Base-by-base conservation (phyloP, 2,888 invertebrate species). In the Empis stercorea region DNA sequence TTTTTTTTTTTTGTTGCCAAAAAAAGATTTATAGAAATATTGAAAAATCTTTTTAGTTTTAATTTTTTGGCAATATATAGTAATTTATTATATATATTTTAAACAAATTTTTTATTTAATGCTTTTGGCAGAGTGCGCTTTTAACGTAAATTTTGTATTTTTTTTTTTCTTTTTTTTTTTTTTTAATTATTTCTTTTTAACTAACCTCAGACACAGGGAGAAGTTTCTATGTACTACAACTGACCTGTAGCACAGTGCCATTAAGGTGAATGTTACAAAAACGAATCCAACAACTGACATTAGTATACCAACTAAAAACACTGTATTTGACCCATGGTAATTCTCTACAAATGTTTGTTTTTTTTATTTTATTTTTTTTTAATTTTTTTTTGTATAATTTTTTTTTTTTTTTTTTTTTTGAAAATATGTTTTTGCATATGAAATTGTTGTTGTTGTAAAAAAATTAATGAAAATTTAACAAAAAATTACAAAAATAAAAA, bases 171-270 rank as follows among this genome's bases (percentile, higher is more conserved):
- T 48, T 51, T 47, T 51, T 53, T 53, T 44, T 45, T 50, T 46
- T 66, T 66, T 67, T 65, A 63, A 65, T 65, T 79, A 79, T 78
- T 81, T 83, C 85, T 86, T 66, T 86, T 85, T 82, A 84, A 89
- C 89, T 89, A 88, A 91, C 89, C 89, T 89, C 86, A 89, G 87
- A 84, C 89, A 89, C 83, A 88, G 87, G 85, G 87, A 88, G 87
- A 88, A 87, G 87, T 88, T 89, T 87, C 87, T 88, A 87, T 91
- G 88, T 84, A 91, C 89, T 86, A 89, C 89, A 82, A 89, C 89
- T 88, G 89, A 91, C 89, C 92, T 89, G 88, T 93, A 93, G 87
- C 93, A 93, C 81, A 93, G 87, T 80, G 93, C 93, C 87, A 93
- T 87, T 81, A 91, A 85, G 79, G 93, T 91, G 84, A 93, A 93